Evolutionary conservation across 2,797 vertebrate genomes (phyloP).

Genomic region (Phyllotis vaccarum): DNA sequence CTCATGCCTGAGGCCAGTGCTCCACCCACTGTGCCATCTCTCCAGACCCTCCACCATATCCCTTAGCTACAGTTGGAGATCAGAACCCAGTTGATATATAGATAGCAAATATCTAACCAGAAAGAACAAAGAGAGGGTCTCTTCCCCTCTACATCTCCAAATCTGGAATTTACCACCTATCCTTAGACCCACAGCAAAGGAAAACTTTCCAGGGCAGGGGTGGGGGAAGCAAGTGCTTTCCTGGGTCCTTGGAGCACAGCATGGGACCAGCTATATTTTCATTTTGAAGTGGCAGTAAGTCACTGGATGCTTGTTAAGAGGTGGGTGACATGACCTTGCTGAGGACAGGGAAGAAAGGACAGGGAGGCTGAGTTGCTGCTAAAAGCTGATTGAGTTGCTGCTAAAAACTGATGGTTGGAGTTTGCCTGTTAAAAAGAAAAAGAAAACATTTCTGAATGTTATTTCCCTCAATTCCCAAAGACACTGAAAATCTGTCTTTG

Average conservation of each 20-base stretch:
- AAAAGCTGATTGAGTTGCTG: neutral
- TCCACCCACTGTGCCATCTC: neutral
- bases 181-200: slow-evolving; percentile 34
- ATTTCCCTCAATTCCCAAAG: slow-evolving; percentile 22
- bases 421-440: slow-evolving; percentile 23
- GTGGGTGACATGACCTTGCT: neutral
- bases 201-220: neutral
- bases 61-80: neutral
- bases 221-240: neutral
- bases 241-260: neutral
- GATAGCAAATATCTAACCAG: neutral
- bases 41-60: neutral
- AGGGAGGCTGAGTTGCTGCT: neutral
- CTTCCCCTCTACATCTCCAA: neutral
- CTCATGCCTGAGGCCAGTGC: neutral
- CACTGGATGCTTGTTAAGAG: neutral
- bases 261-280: neutral
- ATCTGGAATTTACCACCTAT: neutral
- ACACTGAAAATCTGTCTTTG: slow-evolving; percentile 17
- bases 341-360: neutral
- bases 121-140: neutral
- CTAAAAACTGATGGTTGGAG: neutral
- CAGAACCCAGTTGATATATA: neutral
- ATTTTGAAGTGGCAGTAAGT: slow-evolving; percentile 27
- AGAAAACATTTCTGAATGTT: neutral